Conservation (phyloP, 1,140 invertebrate species). For the Bombus picipes region DNA sequence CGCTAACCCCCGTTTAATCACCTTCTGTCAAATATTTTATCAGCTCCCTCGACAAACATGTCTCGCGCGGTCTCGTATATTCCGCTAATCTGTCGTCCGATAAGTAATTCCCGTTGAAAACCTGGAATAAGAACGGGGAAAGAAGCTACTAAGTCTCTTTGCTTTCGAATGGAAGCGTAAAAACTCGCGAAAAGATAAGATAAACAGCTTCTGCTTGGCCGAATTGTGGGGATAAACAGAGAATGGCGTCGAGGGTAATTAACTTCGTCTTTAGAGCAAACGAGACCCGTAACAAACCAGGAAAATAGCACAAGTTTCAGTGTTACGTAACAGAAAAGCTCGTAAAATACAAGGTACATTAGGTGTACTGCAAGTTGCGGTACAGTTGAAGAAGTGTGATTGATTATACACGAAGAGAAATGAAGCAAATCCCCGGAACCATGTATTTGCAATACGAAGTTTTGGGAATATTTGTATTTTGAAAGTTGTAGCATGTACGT, state of each 20-base stretch:
- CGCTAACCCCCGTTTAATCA: neutral
- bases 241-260: slow-evolving; percentile 32
- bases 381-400: neutral
- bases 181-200: slow-evolving; percentile 13
- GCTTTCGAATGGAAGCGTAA: neutral
- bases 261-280: slow-evolving; percentile 15
- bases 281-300: neutral
- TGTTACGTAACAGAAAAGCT: slow-evolving; percentile 1
- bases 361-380: neutral
- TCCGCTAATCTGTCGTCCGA: neutral
- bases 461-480: neutral
- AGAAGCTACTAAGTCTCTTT: neutral
- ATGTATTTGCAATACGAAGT: neutral
- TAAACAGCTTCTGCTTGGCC: slow-evolving; percentile 5
- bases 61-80: neutral
- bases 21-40: neutral
- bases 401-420: neutral
- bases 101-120: neutral
- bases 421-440: neutral
- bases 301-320: neutral
- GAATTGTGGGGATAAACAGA: slow-evolving; percentile 6
- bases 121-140: too few species aligned
- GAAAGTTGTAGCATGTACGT: neutral
- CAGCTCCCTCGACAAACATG: neutral
- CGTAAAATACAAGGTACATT: neutral